Evolutionary conservation across 1,140 invertebrate genomes (phyloP).

Genomic region (Rhysida immarginata): DNA sequence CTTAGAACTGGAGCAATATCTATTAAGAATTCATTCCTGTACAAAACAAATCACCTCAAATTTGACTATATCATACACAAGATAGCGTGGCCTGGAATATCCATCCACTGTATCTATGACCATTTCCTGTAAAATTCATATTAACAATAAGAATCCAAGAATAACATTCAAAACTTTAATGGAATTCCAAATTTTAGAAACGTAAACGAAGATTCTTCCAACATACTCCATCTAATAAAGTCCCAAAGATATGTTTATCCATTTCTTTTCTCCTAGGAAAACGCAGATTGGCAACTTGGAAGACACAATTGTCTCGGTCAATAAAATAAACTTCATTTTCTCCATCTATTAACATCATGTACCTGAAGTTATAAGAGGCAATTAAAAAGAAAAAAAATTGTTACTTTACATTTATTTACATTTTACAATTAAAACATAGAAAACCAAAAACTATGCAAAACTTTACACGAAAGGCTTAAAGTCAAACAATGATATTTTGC

Average conservation of each 20-base stretch:
- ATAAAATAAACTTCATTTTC: constrained; percentile 77
- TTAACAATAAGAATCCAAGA: neutral
- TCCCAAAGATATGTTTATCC: constrained; percentile 53
- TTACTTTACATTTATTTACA: too few relatives aligned
- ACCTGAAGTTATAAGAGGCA: constrained; percentile 48
- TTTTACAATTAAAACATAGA: too few relatives aligned
- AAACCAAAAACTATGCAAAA: too few relatives aligned
- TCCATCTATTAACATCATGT: constrained; percentile 89
- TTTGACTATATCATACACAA: constrained; percentile 89
- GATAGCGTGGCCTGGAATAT: constrained; percentile 58
- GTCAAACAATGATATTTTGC: too few relatives aligned
- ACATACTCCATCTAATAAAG: constrained; percentile 84
- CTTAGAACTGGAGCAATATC: too few relatives aligned
- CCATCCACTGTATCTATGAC: constrained; percentile 72
- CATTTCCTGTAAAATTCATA: constrained; percentile 82
- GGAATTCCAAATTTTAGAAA: too few relatives aligned
- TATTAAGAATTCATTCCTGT: too few relatives aligned
- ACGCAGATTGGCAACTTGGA: constrained; percentile 58
- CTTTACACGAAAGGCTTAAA: too few relatives aligned
- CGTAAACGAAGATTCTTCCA: neutral
- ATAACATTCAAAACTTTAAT: neutral
- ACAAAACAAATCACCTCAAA: constrained; percentile 52
- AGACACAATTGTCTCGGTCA: constrained; percentile 91
- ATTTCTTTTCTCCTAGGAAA: constrained; percentile 64
- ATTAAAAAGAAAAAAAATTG: too few relatives aligned